Base-by-base conservation (phyloP, 2,113 vertebrate species). In the Thunnus maccoyii region DNA sequence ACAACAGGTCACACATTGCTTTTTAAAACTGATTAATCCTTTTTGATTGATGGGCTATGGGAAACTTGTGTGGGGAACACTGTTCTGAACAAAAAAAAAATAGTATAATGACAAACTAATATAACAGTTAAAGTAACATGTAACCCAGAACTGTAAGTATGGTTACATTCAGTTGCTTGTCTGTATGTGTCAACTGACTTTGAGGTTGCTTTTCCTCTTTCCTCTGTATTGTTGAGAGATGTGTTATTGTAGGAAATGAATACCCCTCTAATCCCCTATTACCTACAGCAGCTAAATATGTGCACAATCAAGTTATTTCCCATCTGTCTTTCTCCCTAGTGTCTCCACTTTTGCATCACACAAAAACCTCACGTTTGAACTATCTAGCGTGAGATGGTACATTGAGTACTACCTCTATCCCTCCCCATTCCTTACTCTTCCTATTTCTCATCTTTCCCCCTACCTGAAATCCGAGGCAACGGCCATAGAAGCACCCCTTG, bases 401-500 rank as follows among this genome's bases (percentile, higher is more conserved):
- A 36, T 36, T 36, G 32, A 36, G 7, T 8, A 36, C 56, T 17
- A 64, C 5, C 11, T 44, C 18, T 27, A 51, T 48, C 30, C 54
- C 36, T 66, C 5, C 13, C 30, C 25, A n/a, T 16, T 27, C 11
- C 22, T 54, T 17, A 75, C 3, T 36, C 17, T 30, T 27, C 3
- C 0, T 4, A 71, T 48, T 61, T 17, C 5, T 25, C 15, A 17
- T 30, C 46, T 5, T 27, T 48, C 2, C 56, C 13, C 87, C 83
- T 83, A 98, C 97, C 96, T 98, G 97, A 90, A 98, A 98, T 78
- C 97, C 97, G 32, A 98, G 92, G 80, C 97, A 98, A 30, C 97
- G 96, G 13, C 97, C 97, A 0, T 97, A 98, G 93, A 98, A 98
- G 91, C 97, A 98, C 41, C 96, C 96, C 86, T 97, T 97, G 89